Evolutionary conservation across 2,888 invertebrate species (phyloP), one percentile per base, ranked within the genome.

Genomic region (Dryomyza anilis): DNA sequence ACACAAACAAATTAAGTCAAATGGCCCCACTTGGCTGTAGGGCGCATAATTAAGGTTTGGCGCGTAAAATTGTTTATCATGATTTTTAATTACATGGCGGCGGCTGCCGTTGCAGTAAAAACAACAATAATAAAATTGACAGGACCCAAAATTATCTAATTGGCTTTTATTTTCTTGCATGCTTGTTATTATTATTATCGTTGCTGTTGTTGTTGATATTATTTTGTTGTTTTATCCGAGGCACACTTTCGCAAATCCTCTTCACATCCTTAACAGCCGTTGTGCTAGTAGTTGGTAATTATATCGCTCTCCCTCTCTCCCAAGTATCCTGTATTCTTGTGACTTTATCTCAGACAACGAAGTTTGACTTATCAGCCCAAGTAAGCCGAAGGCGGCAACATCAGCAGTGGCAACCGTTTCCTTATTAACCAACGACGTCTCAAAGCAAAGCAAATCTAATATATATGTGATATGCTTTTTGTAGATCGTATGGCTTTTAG

Each of bases 331-430:
- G 19, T 33, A 59, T 59, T 14, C 46, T 58, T 29, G 23, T 14
- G 48, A 33, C 48, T 48, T 48, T 46, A 33, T 48, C 48, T 59
- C n/a, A 23, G 23, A 21, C 39, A 12, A 33, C 43, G 21, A 48
- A 59, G 23, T 48, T 59, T 59, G 48, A 59, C 58, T 58, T 58
- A 58, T 58, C 59, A 59, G 46, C 46, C 43, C 16, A 30, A 48
- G 30, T 53, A 10, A 30, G 16, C 30, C 53, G 16, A 14, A 19
- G 50, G 50, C 50, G 27, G 27, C n/a, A 25, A n/a, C n/a, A n/a
- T n/a, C n/a, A n/a, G n/a, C n/a, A n/a, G n/a, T n/a, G n/a, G n/a
- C n/a, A n/a, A n/a, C n/a, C n/a, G n/a, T n/a, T n/a, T n/a, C n/a
- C n/a, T n/a, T n/a, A n/a, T n/a, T n/a, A n/a, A n/a, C n/a, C n/a